phyloP scores from a whole-genome alignment of 2,888 invertebrate genomes.

The Mimas tiliae region DNA sequence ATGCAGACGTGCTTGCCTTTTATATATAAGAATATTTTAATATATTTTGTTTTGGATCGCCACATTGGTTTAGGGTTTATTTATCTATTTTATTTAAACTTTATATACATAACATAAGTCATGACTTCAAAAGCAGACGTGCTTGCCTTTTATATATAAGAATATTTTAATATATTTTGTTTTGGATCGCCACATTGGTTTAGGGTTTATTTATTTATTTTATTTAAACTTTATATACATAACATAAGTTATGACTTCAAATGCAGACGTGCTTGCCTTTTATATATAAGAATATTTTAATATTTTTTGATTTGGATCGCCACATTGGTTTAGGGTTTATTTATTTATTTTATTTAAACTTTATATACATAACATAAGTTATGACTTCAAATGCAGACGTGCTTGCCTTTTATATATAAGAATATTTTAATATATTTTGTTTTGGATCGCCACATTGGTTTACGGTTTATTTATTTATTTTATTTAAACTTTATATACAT shows the following conservation, averaged over 20 bases:
- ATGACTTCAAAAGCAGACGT: conserved; percentile 13
- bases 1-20: conserved; percentile 14
- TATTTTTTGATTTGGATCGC: background rate
- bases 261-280: conserved; percentile 14
- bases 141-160: conserved; percentile 9
- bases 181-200: background rate
- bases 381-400: conserved; percentile 15
- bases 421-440: conserved; percentile 17
- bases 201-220: too few species aligned
- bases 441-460: background rate
- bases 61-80: too few species aligned
- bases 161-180: conserved; percentile 17
- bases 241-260: conserved; percentile 10
- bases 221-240: too few species aligned
- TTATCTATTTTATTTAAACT: too few species aligned
- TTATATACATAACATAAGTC: too few species aligned
- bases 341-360: too few species aligned
- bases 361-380: too few species aligned
- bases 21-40: conserved; percentile 17
- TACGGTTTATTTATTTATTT: too few species aligned
- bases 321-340: too few species aligned
- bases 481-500: too few species aligned
- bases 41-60: background rate
- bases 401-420: conserved; percentile 9
- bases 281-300: conserved; percentile 17